Evolutionary conservation across 2,888 invertebrate genomes (phyloP), one percentile per base, ranked within the genome.

Genomic region (Agonopterix subpropinquella): DNA sequence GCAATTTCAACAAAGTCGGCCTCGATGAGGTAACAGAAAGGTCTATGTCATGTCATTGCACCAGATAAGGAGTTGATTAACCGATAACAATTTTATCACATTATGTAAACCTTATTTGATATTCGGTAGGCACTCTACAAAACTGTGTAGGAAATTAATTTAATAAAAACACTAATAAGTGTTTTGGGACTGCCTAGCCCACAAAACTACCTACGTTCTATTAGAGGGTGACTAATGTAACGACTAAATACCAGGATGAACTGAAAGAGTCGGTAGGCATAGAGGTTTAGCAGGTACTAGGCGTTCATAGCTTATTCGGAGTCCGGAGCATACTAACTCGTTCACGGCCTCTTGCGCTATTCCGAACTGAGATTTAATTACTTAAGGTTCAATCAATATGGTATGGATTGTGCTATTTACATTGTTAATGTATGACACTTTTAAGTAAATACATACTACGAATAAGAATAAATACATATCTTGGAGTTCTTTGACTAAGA

Each of bases 31-130:
- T 39, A 45, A 41, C 10, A 35, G 50, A 70, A 70, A 77, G 75
- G 79, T 77, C 78, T 77, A 76, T 77, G 78, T 75, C 80, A 76
- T 77, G 78, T 75, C 80, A 72, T 54, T 67, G 70, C 68, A 67
- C 58, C 56, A 57, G 67, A 67, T 71, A 64, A 53, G 61, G 67
- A 70, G 82, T 75, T 80, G 71, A 80, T 71, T 75, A 71, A 67
- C 83, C 80, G 85, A 85, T 84, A 84, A 75, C 70, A 60, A 45
- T 42, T 43, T 52, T 52, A 49, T 57, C 47, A 35, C 36, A 8
- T 35, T 11, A 11, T 9, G 11, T 42, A 9, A 42, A 42, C 13
- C 42, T 15, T 13, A 13, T 9, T 13, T 11, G 13, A 35, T 35
- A 36, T 7, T 35, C 28, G 28, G 28, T 28, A 28, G 28, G 28